These are phyloP conservation scores for Bugula neritina DNA, from an alignment of 2,888 invertebrate genomes.

Conservation along the genomic window DNA sequence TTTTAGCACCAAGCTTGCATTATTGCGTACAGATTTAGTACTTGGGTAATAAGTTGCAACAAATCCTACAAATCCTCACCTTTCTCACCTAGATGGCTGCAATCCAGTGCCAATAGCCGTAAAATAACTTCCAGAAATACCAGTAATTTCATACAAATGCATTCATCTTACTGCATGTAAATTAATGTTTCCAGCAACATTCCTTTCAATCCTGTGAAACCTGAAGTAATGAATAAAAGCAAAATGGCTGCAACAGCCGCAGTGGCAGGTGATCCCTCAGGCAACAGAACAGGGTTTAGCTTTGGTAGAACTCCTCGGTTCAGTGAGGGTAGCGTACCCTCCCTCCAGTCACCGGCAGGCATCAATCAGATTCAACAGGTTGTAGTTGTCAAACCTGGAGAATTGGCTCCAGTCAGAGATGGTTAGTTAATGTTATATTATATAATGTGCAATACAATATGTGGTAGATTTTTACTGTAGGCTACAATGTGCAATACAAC, in stretches of 20 bases:
- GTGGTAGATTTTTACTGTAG: no score
- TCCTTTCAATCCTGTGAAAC: not conserved
- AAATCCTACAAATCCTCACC: no score
- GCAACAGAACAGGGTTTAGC: conserved; percentile 10
- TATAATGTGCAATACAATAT: no score
- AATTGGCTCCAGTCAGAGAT: conserved; percentile 12
- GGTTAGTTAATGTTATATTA: conserved; percentile 4
- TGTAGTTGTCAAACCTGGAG: not conserved
- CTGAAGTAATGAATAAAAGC: not conserved
- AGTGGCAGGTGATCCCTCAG: not conserved
- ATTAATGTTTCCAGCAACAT: not conserved
- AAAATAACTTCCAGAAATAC: no score
- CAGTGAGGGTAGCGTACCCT: not conserved
- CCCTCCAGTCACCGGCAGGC: not conserved
- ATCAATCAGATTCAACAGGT: not conserved
- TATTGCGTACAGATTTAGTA: no score
- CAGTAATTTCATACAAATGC: no score
- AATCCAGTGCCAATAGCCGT: no score
- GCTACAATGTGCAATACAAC: no score
- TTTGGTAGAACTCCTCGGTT: conserved; percentile 14
- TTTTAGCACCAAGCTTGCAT: no score
- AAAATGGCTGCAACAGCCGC: not conserved
- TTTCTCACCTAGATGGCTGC: no score
- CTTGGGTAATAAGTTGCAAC: no score
- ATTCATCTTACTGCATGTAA: no score